Evolutionary conservation across 2,113 vertebrate species (phyloP).

Genomic region (Corvus moneduloides): DNA sequence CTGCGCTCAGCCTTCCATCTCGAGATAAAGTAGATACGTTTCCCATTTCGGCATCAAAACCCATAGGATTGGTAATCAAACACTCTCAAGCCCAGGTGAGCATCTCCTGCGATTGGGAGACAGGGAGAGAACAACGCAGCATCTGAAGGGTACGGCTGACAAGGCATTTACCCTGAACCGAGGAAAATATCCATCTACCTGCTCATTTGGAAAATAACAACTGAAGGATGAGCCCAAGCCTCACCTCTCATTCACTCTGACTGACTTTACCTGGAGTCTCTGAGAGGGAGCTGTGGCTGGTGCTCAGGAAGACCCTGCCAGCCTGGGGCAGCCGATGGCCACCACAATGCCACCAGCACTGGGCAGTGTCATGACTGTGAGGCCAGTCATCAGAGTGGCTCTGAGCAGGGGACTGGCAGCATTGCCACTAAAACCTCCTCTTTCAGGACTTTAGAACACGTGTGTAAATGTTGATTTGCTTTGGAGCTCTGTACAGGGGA

Average conservation of each 20-base stretch:
- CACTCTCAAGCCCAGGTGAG: not conserved
- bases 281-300: constrained; percentile 8
- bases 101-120: not conserved
- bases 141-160: constrained; percentile 16
- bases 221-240: constrained; percentile 12
- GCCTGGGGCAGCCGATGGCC: constrained; percentile 17
- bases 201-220: constrained; percentile 59
- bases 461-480: not conserved
- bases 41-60: not conserved
- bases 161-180: constrained; percentile 44
- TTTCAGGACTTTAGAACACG: not conserved
- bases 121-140: not conserved
- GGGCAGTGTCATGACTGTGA: constrained; percentile 41
- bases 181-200: constrained; percentile 26
- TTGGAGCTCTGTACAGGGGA: not conserved
- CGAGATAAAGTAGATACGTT: not conserved
- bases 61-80: not conserved
- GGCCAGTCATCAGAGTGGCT: not conserved
- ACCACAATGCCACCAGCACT: constrained; percentile 42
- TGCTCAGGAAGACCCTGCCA: not conserved
- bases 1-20: not conserved
- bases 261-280: constrained; percentile 44
- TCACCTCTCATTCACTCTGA: not conserved
- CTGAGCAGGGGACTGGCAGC: constrained; percentile 18
- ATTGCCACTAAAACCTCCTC: constrained; percentile 49